Evolutionary conservation across 30 jellyfish, hydroid and myxozoan genomes (phyloP), one percentile per base, ranked within the genome.

Genomic region (Rhopilema esculentum): DNA sequence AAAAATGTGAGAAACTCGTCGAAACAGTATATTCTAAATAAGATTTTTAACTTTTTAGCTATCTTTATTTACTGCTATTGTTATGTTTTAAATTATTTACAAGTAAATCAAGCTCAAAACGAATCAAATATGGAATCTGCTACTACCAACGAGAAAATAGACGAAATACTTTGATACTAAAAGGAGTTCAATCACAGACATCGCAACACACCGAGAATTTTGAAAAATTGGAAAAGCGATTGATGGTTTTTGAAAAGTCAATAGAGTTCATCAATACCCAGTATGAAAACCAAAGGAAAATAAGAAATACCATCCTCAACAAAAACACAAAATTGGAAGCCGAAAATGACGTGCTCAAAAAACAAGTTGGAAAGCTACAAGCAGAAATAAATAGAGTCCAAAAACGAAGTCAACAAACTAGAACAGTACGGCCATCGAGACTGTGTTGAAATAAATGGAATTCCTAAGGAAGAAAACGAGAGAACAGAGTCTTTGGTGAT

Each of bases 381-480:
- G 62, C 61, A 18, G 30, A 49, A 12, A 4, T 76, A 16, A 52
- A 28, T 23, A 6, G n/a, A 8, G 57, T 52, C 19, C 8, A 23
- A 1, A 50, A 76, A 6, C 65, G 16, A 51, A 4, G 15, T 17
- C 82, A 77, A 49, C 29, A n/a, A 53, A 21, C 62, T 57, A n/a
- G 83, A 80, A 30, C 82, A 80, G 70, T 80, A 63, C 27, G 90
- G 90, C 17, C 31, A 69, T 17, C 20, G 82, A 29, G 90, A 80
- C 22, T 27, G 68, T 24, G 22, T 80, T 21, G 79, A 80, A 62
- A 57, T 80, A 67, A 16, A 12, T 62, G 83, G 90, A 22, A 66
- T 80, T 12, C 90, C 90, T 1, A 27, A 66, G 52, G 53, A 80
- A 30, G 50, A 80, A 48, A 20, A 80, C 1, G 90, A 80, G 65